Percentiles rank a stretch among this genome's conserved stretches.
Conservation (phyloP, 1,140 invertebrate species). For the Panagrolaimus sp. region DNA sequence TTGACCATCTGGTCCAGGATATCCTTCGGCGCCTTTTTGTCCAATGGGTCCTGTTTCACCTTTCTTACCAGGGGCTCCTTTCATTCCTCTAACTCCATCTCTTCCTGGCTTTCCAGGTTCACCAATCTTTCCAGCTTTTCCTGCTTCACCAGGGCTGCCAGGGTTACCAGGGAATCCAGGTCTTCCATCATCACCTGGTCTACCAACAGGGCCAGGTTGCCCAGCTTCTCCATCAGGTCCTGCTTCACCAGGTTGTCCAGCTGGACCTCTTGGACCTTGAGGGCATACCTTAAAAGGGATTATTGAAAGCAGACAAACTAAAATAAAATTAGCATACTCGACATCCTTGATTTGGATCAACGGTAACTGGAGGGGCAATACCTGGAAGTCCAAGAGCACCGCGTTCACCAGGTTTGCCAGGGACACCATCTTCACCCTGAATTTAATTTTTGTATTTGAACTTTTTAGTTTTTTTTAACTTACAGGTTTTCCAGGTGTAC, state of each 20-base stretch:
- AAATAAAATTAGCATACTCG: not conserved
- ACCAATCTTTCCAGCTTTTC: slow-evolving; percentile 8
- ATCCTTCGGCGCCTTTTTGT: slow-evolving; percentile 18
- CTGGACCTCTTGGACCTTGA: slow-evolving; percentile 10
- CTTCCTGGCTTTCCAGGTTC: not conserved
- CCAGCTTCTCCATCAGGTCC: slow-evolving; percentile 14
- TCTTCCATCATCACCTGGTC: slow-evolving; percentile 13
- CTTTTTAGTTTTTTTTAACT: not conserved
- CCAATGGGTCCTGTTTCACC: slow-evolving; percentile 16
- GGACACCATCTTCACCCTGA: slow-evolving; percentile 23
- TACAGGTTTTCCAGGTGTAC: slow-evolving; percentile 23
- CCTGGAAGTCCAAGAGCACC: slow-evolving; percentile 43
- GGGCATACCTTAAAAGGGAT: slow-evolving; percentile 36
- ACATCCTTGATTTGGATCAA: slow-evolving; percentile 26
- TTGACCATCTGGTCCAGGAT: slow-evolving; percentile 17
- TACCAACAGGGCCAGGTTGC: not conserved
- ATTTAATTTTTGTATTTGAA: not conserved
- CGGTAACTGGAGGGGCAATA: slow-evolving; percentile 42
- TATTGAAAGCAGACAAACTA: not conserved
- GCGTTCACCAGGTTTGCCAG: slow-evolving; percentile 21
- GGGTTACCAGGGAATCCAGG: slow-evolving; percentile 14
- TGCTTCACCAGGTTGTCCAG: slow-evolving; percentile 1
- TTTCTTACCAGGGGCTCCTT: slow-evolving; percentile 15
- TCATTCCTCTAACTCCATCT: slow-evolving; percentile 20
- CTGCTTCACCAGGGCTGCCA: slow-evolving; percentile 5